Evolutionary conservation across 2,888 invertebrate species (phyloP), one percentile per base, ranked within the genome.

Genomic region (Spodoptera exigua): DNA sequence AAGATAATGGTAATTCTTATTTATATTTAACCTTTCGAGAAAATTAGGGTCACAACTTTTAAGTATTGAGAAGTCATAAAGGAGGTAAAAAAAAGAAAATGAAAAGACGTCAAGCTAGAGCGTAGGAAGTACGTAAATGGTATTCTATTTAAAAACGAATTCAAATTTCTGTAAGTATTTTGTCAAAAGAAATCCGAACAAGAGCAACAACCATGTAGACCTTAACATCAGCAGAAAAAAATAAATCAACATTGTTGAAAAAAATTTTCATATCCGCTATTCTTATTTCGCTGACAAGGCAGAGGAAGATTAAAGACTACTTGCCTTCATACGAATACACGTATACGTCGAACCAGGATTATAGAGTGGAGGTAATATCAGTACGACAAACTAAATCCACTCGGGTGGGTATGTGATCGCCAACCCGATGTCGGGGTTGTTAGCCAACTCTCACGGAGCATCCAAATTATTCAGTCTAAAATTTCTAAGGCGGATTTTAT

Each of bases 381-480:
- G 70, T 59, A 76, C 76, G 81, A 78, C 77, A 74, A 83, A 80
- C 79, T 79, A 73, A 81, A 79, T 76, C 74, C 61, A 66, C 55
- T 64, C 62, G 63, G 63, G 60, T 60, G 58, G 66, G 75, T 74
- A 74, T 76, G 75, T 72, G 73, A 76, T 74, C 75, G 62, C 78
- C 69, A 70, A 61, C 68, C 53, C 70, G 58, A 76, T 76, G 77
- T 76, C 79, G 78, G 76, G 80, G 79, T 84, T 85, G 85, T 85
- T 86, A 82, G 78, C 77, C 68, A 87, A 89, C 86, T 89, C 85
- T 81, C 74, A 70, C 67, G 64, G 79, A 81, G 83, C 81, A 89
- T 86, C 78, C 83, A 80, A 88, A 88, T 89, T 87, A 88, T 89
- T 86, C 84, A 86, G 82, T 75, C 80, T 76, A 70, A 77, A 82